These are phyloP conservation scores for Sesia apiformis DNA, from an alignment of 2,888 invertebrate genomes.

Conservation along the genomic window DNA sequence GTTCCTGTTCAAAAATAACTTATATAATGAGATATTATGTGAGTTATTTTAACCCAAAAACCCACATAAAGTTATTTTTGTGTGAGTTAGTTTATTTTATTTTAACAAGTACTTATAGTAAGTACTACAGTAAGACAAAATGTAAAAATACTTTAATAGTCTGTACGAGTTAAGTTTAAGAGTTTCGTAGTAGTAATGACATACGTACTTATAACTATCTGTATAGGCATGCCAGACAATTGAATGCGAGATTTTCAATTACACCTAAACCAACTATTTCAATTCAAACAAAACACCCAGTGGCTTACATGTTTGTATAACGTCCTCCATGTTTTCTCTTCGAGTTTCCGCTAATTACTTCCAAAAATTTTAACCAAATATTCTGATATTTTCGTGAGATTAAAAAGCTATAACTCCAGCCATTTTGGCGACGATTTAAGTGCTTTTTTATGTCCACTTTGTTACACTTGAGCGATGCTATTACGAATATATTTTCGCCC, in stretches of 20 bases:
- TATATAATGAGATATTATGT: no score
- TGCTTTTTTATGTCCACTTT: slow-evolving; percentile 22
- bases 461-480: slow-evolving; percentile 23
- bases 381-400: slow-evolving; percentile 4
- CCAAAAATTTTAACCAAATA: not conserved
- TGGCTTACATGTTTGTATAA: not conserved
- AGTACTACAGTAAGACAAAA: no score
- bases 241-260: not conserved
- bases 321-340: not conserved
- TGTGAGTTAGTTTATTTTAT: no score
- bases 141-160: no score
- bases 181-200: no score
- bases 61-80: no score
- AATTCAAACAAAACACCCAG: not conserved
- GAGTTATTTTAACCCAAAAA: no score
- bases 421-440: slow-evolving; percentile 17
- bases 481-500: slow-evolving; percentile 13
- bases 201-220: no score
- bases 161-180: no score
- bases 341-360: not conserved
- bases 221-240: no score
- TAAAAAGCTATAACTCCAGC: not conserved
- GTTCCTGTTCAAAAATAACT: no score
- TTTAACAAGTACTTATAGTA: no score
- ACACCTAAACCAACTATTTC: not conserved